A percentile compares a stretch with the other conserved stretches of the same genome.
phyloP scores from a whole-genome alignment of 2,113 vertebrate genomes.

The Catharus minimus region DNA sequence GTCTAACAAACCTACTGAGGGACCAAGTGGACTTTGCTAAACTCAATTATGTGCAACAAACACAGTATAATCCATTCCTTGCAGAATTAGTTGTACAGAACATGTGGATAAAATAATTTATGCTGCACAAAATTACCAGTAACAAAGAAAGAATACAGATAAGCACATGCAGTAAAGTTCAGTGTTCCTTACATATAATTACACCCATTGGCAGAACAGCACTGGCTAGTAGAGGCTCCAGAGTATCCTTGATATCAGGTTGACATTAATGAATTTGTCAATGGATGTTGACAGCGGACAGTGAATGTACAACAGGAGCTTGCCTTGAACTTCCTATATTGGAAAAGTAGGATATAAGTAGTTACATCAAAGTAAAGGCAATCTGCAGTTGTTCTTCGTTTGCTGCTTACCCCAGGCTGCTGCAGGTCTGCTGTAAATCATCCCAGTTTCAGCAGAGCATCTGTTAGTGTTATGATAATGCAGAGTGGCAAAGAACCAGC shows the following conservation, averaged over 20 bases:
- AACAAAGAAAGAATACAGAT: not conserved
- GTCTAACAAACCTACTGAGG: not conserved
- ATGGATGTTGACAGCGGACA: not conserved
- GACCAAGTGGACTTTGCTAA: not conserved
- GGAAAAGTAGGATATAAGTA: not conserved
- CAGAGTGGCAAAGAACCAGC: not conserved
- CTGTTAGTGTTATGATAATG: not conserved
- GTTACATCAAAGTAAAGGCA: not conserved
- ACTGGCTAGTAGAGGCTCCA: not conserved
- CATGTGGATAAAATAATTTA: not conserved
- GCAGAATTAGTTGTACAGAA: not conserved
- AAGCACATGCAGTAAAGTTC: not conserved
- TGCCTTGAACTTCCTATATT: not conserved
- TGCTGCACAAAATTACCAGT: not conserved
- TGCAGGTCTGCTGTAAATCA: not conserved
- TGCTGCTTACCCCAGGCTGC: not conserved
- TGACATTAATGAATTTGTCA: not conserved
- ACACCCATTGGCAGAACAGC: not conserved
- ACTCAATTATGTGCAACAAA: not conserved
- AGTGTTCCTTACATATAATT: not conserved
- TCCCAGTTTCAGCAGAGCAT: not conserved
- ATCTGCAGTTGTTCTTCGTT: not conserved
- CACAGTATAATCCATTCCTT: not conserved
- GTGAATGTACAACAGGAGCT: not conserved
- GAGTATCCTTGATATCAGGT: not conserved